phyloP scores from a whole-genome alignment of 1,140 invertebrate species.

The Ditylenchus dipsaci region DNA sequence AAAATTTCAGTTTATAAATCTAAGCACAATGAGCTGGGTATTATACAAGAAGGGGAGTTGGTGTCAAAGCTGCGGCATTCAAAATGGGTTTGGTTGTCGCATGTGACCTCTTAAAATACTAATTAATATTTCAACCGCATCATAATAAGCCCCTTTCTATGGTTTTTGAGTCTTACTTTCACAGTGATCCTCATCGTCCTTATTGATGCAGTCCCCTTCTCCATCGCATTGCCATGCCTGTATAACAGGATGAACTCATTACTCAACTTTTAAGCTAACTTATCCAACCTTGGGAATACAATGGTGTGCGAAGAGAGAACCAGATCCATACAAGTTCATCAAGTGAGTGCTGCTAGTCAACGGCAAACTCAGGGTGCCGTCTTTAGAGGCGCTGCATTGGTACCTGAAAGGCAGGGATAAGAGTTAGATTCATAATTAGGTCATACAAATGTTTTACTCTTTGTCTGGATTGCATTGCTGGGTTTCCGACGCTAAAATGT shows the following conservation, averaged over 20 bases:
- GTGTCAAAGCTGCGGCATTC: constrained; percentile 33
- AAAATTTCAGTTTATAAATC: no score
- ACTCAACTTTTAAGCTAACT: not conserved
- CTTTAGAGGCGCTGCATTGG: not conserved
- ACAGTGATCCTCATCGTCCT: constrained; percentile 64
- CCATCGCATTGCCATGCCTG: constrained; percentile 77
- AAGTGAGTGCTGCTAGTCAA: not conserved
- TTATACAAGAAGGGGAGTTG: constrained; percentile 61
- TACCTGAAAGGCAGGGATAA: not conserved
- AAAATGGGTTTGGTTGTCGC: constrained; percentile 21
- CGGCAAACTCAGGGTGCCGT: not conserved
- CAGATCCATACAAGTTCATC: not conserved
- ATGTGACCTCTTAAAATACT: constrained; percentile 9
- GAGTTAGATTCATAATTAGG: no score
- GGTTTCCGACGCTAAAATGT: not conserved
- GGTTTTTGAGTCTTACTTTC: constrained; percentile 62
- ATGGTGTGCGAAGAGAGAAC: not conserved
- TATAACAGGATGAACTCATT: not conserved
- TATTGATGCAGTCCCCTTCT: constrained; percentile 56
- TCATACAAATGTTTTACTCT: not conserved
- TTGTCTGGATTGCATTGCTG: not conserved
- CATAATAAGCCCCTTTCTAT: constrained; percentile 7
- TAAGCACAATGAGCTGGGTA: no score
- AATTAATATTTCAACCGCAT: not conserved
- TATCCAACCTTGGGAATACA: not conserved